Evolutionary conservation across 1,140 invertebrate genomes (phyloP).

Genomic region (Sinonovacula constricta): DNA sequence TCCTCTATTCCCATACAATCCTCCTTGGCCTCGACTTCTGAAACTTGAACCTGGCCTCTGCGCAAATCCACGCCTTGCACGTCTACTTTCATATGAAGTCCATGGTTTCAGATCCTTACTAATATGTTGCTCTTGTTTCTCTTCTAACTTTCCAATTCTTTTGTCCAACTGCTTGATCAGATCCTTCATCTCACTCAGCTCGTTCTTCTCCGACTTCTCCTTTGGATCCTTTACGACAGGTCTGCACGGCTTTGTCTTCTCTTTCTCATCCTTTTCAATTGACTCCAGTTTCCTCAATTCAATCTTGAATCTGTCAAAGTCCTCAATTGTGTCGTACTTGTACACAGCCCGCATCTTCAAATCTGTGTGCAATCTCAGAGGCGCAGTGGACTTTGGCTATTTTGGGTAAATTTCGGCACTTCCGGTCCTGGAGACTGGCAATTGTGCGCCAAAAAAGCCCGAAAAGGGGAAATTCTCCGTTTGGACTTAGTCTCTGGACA

Average conservation of each 20-base stretch:
- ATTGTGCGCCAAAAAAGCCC: too few relatives aligned
- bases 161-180: background rate
- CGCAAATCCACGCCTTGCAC: background rate
- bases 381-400: too few relatives aligned
- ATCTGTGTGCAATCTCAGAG: background rate
- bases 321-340: slow-evolving; percentile 8
- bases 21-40: background rate
- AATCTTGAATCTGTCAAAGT: slow-evolving; percentile 27
- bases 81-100: background rate
- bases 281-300: slow-evolving; percentile 15
- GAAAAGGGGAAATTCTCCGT: too few relatives aligned
- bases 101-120: background rate
- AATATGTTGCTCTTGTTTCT: background rate
- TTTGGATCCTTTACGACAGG: too few relatives aligned
- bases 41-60: background rate
- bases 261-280: background rate
- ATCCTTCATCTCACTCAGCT: background rate
- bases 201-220: background rate
- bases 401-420: too few relatives aligned
- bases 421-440: too few relatives aligned
- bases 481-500: too few relatives aligned
- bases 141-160: slow-evolving; percentile 5
- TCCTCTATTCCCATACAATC: background rate
- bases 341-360: slow-evolving; percentile 1
- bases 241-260: background rate